Evolutionary conservation across 2,113 vertebrate species (phyloP), one percentile per base, ranked within the genome.

Genomic region (Lates calcarifer): DNA sequence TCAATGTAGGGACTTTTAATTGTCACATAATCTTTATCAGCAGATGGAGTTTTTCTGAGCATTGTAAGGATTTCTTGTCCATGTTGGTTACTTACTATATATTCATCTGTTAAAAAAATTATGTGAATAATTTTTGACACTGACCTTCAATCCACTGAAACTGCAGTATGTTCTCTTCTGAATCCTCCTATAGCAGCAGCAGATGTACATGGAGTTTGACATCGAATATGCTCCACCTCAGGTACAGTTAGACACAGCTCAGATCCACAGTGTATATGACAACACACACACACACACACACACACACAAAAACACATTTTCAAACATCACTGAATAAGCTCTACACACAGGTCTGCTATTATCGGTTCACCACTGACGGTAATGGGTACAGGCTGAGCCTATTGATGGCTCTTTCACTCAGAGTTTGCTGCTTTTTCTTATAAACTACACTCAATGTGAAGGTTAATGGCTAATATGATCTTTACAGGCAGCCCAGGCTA

Each of bases 141-240:
- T 66, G 0, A 64, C 39, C 35, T 78, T 53, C 12, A 29, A 43
- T 31, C 22, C 18, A 57, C 24, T 55, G 15, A 77, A 73, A 53
- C 20, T 62, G 33, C 24, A 37, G 8, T 18, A 10, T 76, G 60
- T 68, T 67, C 51, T 60, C 37, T 18, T 24, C 18, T 72, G 3
- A 47, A 35, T 64, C n/a, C n/a, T 39, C 35, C 26, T 75, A n/a
- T n/a, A 45, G 22, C 83, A 92, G 89, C 28, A 1, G 0, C 53
- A 89, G 29, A 81, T 18, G 39, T 86, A 28, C 78, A 84, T 74
- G 66, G 89, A 91, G 80, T 93, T 91, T 72, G 86, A 92, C 83
- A 72, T 93, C 74, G 57, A 56, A 37, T 12, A 67, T 18, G 90
- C 89, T 82, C 88, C 88, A 12, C 45, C 71, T 84, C 33, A 92